These are phyloP conservation scores for Calephelis virginiensis DNA, from an alignment of 1,140 invertebrate species.

Conservation along the genomic window DNA sequence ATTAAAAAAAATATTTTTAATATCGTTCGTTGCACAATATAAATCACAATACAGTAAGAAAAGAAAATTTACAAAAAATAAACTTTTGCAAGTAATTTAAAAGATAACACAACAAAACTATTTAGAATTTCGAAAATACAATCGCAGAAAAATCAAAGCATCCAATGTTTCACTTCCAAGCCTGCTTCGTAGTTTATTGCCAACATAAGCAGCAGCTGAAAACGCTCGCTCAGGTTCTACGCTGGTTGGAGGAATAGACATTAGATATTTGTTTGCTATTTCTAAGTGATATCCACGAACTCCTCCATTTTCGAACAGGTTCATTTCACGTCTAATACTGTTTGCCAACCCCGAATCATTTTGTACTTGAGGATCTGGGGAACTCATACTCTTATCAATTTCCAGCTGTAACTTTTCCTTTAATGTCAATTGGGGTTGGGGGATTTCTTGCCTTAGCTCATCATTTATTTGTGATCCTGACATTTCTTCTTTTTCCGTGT, in stretches of 20 bases:
- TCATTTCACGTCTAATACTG: conserved; percentile 6
- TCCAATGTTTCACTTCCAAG: not conserved
- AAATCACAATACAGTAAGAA: no score
- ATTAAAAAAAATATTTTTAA: no score
- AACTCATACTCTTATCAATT: conserved; percentile 9
- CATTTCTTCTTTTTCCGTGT: conserved; percentile 1
- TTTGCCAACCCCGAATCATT: not conserved
- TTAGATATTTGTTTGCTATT: conserved; percentile 3
- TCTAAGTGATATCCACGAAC: conserved; percentile 1
- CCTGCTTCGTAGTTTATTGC: conserved; percentile 3
- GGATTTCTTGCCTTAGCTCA: not conserved
- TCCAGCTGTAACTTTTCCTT: conserved; percentile 15
- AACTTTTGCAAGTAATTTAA: no score
- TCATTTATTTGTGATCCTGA: not conserved
- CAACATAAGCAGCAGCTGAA: conserved; percentile 8
- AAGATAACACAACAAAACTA: no score
- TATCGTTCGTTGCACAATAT: no score
- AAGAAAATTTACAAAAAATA: no score
- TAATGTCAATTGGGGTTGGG: not conserved
- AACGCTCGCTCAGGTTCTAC: conserved; percentile 1
- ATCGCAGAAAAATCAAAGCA: not conserved
- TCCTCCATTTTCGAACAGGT: conserved; percentile 11
- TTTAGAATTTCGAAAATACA: no score
- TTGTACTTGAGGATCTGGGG: not conserved
- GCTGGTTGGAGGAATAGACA: conserved; percentile 5